These are phyloP conservation scores for Pristis pectinata DNA, from an alignment of 2,797 vertebrate genomes.

Conservation along the genomic window DNA sequence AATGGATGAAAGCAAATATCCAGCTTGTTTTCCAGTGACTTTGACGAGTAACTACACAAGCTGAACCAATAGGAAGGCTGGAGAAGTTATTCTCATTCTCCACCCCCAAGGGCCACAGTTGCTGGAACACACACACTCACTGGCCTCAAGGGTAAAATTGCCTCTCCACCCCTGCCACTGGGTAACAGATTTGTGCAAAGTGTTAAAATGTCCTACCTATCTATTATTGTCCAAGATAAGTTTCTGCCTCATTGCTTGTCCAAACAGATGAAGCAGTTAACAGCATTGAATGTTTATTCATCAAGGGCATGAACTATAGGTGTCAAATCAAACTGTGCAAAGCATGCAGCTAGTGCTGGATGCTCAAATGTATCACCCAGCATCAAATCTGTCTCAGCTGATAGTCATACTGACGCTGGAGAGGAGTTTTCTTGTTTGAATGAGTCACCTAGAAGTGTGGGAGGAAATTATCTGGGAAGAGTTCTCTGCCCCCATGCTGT, in stretches of 20 bases:
- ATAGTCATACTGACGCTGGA: neutral
- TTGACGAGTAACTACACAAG: neutral
- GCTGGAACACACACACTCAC: too few species aligned
- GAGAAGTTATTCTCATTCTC: too few species aligned
- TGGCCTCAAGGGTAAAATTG: too few species aligned
- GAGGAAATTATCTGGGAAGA: neutral
- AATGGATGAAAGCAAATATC: too few species aligned
- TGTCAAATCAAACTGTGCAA: neutral
- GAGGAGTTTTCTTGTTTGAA: constrained; percentile 12
- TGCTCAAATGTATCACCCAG: neutral
- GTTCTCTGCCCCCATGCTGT: neutral
- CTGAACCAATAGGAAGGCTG: too few species aligned
- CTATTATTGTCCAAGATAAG: neutral
- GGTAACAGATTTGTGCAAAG: neutral
- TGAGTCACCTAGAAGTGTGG: neutral
- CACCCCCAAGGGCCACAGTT: too few species aligned
- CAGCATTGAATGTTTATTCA: constrained; percentile 2
- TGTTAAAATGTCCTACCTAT: neutral
- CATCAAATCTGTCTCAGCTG: neutral
- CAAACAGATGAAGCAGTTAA: neutral
- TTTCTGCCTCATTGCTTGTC: neutral
- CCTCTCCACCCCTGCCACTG: too few species aligned
- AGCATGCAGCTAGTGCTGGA: neutral
- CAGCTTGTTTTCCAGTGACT: neutral
- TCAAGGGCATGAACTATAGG: neutral